Conservation (phyloP, 2,797 vertebrate genomes). For the Zenarchopterus dispar region DNA sequence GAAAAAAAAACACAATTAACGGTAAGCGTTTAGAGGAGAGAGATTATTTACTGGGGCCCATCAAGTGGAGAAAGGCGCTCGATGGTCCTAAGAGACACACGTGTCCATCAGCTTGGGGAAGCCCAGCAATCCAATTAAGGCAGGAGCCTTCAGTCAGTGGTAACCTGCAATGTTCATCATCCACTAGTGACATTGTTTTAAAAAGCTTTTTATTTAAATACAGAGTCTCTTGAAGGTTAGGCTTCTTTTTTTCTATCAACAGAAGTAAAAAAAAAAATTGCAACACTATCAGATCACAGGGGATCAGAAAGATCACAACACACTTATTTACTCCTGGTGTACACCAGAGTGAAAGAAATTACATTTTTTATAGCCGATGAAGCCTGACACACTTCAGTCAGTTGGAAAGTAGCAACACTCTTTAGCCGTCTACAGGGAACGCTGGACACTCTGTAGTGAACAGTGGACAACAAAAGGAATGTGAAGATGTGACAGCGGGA, state of each 20-base stretch:
- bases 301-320: slow-evolving; percentile 22
- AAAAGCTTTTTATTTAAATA: too few relatives aligned
- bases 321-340: slow-evolving; percentile 10
- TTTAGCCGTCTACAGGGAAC: slow-evolving; percentile 60
- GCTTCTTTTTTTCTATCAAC: too few relatives aligned
- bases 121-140: slow-evolving; percentile 80
- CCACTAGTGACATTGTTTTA: slow-evolving; percentile 45
- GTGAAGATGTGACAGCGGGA: slow-evolving; percentile 51
- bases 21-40: slow-evolving; percentile 77
- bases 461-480: slow-evolving; percentile 66
- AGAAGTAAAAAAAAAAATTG: too few relatives aligned
- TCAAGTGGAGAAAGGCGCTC: slow-evolving; percentile 76
- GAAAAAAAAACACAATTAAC: slow-evolving; percentile 81
- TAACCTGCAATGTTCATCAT: slow-evolving; percentile 59
- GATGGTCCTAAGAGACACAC: slow-evolving; percentile 76
- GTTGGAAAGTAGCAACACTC: slow-evolving; percentile 32
- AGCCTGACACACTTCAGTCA: slow-evolving; percentile 18
- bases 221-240: too few relatives aligned
- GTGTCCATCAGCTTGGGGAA: slow-evolving; percentile 74
- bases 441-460: slow-evolving; percentile 53
- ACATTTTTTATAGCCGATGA: background rate
- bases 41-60: slow-evolving; percentile 83
- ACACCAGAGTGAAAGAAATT: background rate
- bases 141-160: slow-evolving; percentile 70
- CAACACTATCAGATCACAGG: too few relatives aligned